Percentiles rank a stretch among this genome's conserved stretches.
Evolutionary conservation across 2,113 vertebrate species (phyloP).

Genomic region (Calyptomena viridis): DNA sequence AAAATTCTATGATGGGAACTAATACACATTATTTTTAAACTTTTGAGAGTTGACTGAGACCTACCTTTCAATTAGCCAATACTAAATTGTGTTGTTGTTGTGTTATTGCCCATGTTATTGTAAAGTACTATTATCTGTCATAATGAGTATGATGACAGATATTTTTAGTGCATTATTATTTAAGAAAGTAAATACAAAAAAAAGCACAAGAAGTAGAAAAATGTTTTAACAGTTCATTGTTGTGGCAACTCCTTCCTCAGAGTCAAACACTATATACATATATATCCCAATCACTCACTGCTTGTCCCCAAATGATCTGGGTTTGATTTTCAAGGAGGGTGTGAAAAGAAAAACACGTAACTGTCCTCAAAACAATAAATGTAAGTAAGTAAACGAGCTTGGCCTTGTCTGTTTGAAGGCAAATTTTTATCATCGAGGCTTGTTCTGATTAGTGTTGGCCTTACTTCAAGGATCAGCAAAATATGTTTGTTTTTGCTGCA

Average conservation of each 20-base stretch:
- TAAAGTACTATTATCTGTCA: not conserved
- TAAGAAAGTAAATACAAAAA: not conserved
- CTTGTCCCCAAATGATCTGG: not conserved
- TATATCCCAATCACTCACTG: not conserved
- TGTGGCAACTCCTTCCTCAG: not conserved
- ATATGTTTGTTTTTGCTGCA: not conserved
- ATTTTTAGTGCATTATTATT: not conserved
- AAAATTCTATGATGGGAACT: not conserved
- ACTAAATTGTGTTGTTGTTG: not conserved
- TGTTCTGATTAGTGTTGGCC: not conserved
- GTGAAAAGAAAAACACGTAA: not conserved
- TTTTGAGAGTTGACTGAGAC: not conserved
- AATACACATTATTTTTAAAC: not conserved
- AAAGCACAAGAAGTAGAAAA: not conserved
- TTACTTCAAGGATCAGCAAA: not conserved
- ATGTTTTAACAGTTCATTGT: not conserved
- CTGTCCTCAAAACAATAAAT: not conserved
- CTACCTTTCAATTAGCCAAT: not conserved
- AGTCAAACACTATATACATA: not conserved
- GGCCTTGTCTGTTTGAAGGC: not conserved
- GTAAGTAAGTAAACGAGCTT: not conserved
- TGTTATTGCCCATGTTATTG: not conserved
- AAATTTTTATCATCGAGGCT: not conserved
- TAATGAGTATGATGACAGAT: not conserved
- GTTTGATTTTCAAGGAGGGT: not conserved